A percentile compares a stretch with the other conserved stretches of the same genome.
Conservation (phyloP, 53 echinoderm and acorn worm genomes). For the Patiria pectinifera region DNA sequence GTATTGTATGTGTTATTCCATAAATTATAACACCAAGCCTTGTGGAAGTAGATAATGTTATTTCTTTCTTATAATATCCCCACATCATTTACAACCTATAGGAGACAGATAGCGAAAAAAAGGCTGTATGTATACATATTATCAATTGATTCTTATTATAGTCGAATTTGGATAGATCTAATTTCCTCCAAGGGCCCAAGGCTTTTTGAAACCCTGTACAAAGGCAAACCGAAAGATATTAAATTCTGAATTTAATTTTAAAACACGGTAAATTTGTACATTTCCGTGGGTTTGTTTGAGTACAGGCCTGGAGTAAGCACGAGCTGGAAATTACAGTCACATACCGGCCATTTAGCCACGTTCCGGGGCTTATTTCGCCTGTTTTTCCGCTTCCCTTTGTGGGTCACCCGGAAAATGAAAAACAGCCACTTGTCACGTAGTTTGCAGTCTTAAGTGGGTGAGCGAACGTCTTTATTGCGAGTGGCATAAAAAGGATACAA, state of each 20-base stretch:
- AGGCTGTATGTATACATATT: too few relatives aligned
- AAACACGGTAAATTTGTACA: not conserved
- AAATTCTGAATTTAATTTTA: not conserved
- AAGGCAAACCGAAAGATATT: not conserved
- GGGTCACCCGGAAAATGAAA: not conserved
- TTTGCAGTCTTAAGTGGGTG: constrained; percentile 22
- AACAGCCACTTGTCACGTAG: constrained; percentile 26
- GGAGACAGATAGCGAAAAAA: too few relatives aligned
- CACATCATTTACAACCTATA: too few relatives aligned
- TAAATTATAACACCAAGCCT: too few relatives aligned
- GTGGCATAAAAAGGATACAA: not conserved
- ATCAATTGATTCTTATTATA: too few relatives aligned
- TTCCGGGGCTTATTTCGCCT: not conserved
- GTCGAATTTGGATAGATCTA: not conserved
- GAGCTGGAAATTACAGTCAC: not conserved
- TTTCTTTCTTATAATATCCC: too few relatives aligned
- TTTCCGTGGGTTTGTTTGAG: not conserved
- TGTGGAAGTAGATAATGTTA: too few relatives aligned
- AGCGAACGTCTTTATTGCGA: not conserved
- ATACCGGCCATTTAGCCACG: constrained; percentile 2
- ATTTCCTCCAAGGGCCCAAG: not conserved
- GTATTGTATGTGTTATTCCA: too few relatives aligned
- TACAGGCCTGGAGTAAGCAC: not conserved
- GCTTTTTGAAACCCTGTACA: not conserved
- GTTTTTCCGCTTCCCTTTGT: not conserved